Percentiles rank a stretch among this genome's conserved stretches.
Evolutionary conservation across 2,797 vertebrate genomes (phyloP).

Genomic region (Lepidocolaptes lacrymiger): DNA sequence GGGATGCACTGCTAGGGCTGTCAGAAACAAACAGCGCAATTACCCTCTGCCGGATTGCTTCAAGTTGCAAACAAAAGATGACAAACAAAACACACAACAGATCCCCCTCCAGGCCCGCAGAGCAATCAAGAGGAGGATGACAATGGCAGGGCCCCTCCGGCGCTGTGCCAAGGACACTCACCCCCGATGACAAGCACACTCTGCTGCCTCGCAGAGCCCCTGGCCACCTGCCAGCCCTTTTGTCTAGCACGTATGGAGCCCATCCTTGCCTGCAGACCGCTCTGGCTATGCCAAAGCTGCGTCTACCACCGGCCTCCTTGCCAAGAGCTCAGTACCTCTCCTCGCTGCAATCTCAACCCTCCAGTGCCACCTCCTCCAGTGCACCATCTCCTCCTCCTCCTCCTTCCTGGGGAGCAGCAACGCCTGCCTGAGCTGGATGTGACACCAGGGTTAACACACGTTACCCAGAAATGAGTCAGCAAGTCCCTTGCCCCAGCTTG

Average conservation of each 20-base stretch:
- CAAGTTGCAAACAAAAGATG: constrained; percentile 61
- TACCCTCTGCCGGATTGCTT: constrained; percentile 36
- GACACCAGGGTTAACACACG: not conserved
- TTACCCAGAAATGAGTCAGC: constrained; percentile 48
- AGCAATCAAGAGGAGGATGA: constrained; percentile 36
- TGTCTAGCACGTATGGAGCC: constrained; percentile 55
- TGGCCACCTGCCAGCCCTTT: constrained; percentile 36
- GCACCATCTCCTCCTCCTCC: not conserved
- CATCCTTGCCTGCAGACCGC: constrained; percentile 11
- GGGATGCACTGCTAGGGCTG: constrained; percentile 21
- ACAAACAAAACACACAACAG: constrained; percentile 58
- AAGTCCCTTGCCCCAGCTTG: not conserved
- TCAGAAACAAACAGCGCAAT: constrained; percentile 25
- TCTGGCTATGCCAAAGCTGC: not conserved
- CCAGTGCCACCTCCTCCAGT: not conserved
- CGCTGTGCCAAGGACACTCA: constrained; percentile 38
- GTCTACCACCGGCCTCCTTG: not conserved
- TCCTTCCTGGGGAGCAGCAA: not conserved
- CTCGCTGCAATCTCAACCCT: not conserved
- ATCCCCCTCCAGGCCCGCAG: constrained; percentile 17
- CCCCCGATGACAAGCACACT: constrained; percentile 38
- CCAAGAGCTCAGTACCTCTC: not conserved
- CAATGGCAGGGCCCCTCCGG: constrained; percentile 46
- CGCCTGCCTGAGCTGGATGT: not conserved
- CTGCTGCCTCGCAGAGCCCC: constrained; percentile 39